Percentiles rank a stretch among this genome's conserved stretches.
Conservation (phyloP, 1,140 invertebrate genomes). For the Danaus melanippus region DNA sequence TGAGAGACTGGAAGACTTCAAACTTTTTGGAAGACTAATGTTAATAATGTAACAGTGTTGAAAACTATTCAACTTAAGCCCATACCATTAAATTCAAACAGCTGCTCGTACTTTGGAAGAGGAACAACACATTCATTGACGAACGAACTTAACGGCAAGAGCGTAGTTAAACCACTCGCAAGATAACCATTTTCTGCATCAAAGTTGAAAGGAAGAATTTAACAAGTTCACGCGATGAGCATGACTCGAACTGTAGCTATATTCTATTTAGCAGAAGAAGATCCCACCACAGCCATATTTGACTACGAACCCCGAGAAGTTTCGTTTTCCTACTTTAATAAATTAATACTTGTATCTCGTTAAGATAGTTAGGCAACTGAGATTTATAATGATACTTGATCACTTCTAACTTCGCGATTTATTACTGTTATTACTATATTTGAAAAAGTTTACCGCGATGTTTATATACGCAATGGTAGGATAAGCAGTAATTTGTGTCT, state of each 20-base stretch:
- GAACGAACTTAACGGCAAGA: constrained; percentile 24
- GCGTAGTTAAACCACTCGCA: constrained; percentile 28
- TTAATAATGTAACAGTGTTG: not conserved
- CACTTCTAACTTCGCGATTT: too few species aligned
- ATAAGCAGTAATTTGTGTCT: too few species aligned
- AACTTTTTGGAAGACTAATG: not conserved
- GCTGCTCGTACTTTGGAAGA: not conserved
- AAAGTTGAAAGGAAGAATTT: constrained; percentile 40
- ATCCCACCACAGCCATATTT: too few species aligned
- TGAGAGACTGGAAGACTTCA: too few species aligned
- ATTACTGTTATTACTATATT: too few species aligned
- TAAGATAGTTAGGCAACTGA: constrained; percentile 12
- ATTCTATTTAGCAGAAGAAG: too few species aligned
- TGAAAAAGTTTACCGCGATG: too few species aligned
- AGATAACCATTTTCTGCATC: constrained; percentile 27
- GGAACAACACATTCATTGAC: constrained; percentile 24
- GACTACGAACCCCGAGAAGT: not conserved
- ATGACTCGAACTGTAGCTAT: constrained; percentile 33
- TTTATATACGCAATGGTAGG: too few species aligned
- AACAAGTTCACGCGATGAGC: constrained; percentile 43
- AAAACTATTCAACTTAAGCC: not conserved
- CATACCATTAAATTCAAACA: not conserved
- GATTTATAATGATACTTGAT: constrained; percentile 15
- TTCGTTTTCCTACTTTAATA: constrained; percentile 12
- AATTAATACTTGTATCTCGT: constrained; percentile 18